Conservation (phyloP, 1,140 invertebrate genomes). For the Drosophila micromelanica region DNA sequence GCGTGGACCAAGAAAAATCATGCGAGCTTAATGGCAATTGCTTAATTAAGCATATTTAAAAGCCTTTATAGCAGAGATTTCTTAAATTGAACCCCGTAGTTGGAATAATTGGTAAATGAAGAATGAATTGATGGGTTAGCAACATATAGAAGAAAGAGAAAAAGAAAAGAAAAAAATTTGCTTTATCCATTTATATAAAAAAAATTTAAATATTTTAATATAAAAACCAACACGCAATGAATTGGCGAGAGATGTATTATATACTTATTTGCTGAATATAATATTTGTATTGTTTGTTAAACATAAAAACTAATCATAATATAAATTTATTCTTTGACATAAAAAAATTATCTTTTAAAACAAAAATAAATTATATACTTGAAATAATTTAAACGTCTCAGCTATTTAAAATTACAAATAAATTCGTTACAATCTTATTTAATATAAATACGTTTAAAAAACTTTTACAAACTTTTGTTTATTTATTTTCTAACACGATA, state of each 20-base stretch:
- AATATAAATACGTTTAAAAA: background rate
- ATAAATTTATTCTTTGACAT: too few species aligned
- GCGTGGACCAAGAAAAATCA: constrained; percentile 57
- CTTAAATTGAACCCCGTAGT: constrained; percentile 1
- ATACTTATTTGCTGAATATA: too few species aligned
- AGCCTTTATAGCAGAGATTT: constrained; percentile 9
- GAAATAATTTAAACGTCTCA: background rate
- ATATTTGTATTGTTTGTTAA: too few species aligned
- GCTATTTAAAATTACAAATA: background rate
- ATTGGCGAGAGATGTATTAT: too few species aligned
- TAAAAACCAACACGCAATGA: too few species aligned
- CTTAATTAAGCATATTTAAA: constrained; percentile 63
- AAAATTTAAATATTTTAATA: too few species aligned
- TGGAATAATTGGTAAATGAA: constrained; percentile 15
- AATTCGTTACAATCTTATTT: background rate
- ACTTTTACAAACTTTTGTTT: background rate
- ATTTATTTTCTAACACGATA: constrained; percentile 1
- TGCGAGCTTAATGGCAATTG: constrained; percentile 67
- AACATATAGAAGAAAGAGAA: too few species aligned
- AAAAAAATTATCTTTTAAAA: background rate
- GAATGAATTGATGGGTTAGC: too few species aligned
- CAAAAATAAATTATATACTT: background rate
- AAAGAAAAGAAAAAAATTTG: too few species aligned
- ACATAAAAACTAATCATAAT: too few species aligned
- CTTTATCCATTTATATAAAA: too few species aligned